phyloP scores from a whole-genome alignment of 2,888 invertebrate species.

The Strigamia maritima region DNA sequence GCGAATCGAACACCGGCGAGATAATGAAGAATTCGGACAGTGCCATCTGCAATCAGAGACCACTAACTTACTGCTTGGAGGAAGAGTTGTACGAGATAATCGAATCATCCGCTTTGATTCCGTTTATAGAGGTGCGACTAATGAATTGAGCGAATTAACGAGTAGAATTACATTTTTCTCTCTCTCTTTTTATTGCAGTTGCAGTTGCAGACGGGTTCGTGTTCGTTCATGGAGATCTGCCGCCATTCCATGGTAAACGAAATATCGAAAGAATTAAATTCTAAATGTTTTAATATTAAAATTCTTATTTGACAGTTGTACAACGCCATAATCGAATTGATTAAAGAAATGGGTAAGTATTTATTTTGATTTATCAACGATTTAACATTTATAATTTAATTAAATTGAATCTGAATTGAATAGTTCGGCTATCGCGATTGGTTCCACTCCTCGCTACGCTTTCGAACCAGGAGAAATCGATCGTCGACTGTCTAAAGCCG shows the following conservation, averaged over 20 bases:
- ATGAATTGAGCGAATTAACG: no score
- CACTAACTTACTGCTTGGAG: slow-evolving; percentile 41
- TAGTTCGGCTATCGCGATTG: not conserved
- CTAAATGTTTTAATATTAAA: no score
- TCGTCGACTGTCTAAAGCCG: not conserved
- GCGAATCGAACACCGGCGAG: not conserved
- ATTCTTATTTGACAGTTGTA: slow-evolving; percentile 10
- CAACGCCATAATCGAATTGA: slow-evolving; percentile 19
- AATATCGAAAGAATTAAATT: no score
- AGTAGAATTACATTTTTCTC: not conserved
- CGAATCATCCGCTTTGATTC: slow-evolving; percentile 49
- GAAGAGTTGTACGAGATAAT: slow-evolving; percentile 48
- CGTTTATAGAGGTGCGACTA: slow-evolving; percentile 46
- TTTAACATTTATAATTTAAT: no score
- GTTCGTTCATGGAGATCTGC: slow-evolving; percentile 51
- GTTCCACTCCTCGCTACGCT: not conserved
- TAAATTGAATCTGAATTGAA: not conserved
- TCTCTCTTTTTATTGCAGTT: slow-evolving; percentile 40
- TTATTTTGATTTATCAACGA: not conserved
- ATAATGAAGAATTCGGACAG: not conserved
- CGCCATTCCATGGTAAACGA: slow-evolving; percentile 48
- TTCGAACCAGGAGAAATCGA: slow-evolving; percentile 11
- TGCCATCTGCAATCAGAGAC: not conserved
- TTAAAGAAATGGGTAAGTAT: slow-evolving; percentile 16
- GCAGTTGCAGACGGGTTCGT: slow-evolving; percentile 48